Percentiles rank a stretch among this genome's conserved stretches.
Evolutionary conservation across 64 coral and sea anemone species (phyloP).

Genomic region (Montipora cactus): DNA sequence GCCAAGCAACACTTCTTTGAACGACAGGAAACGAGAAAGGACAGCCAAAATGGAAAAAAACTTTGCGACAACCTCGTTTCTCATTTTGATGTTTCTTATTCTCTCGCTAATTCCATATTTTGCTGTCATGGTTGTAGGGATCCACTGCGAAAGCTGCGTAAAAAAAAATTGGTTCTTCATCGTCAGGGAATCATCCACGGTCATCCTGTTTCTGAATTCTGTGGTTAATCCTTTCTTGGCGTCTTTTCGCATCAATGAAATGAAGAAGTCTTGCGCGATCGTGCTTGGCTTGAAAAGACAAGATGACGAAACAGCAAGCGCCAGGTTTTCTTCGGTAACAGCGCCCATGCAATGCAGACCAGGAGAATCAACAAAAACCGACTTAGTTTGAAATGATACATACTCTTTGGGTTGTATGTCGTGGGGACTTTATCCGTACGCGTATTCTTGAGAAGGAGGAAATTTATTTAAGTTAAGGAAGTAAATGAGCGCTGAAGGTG

Average conservation of each 20-base stretch:
- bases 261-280: not conserved
- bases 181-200: not conserved
- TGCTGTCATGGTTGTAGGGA: not conserved
- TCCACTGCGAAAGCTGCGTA: not conserved
- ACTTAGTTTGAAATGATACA: too few relatives aligned
- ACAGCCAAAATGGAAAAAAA: not conserved
- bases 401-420: too few relatives aligned
- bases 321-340: too few relatives aligned
- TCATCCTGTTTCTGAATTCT: conserved; percentile 24
- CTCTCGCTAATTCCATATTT: conserved; percentile 24
- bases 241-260: not conserved
- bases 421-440: too few relatives aligned
- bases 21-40: not conserved
- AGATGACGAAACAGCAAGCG: not conserved
- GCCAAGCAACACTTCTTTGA: not conserved
- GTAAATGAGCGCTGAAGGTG: too few relatives aligned
- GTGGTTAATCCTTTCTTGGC: not conserved
- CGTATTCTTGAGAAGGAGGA: too few relatives aligned
- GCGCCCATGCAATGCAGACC: too few relatives aligned
- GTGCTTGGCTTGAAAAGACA: not conserved
- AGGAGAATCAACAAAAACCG: too few relatives aligned
- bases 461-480: too few relatives aligned
- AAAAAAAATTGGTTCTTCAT: not conserved
- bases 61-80: not conserved
- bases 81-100: not conserved